Percentiles rank a stretch among this genome's conserved stretches.
These are phyloP conservation scores for Phrynocephalus versicolor DNA, from an alignment of 2,113 vertebrate species.

Conservation along the genomic window DNA sequence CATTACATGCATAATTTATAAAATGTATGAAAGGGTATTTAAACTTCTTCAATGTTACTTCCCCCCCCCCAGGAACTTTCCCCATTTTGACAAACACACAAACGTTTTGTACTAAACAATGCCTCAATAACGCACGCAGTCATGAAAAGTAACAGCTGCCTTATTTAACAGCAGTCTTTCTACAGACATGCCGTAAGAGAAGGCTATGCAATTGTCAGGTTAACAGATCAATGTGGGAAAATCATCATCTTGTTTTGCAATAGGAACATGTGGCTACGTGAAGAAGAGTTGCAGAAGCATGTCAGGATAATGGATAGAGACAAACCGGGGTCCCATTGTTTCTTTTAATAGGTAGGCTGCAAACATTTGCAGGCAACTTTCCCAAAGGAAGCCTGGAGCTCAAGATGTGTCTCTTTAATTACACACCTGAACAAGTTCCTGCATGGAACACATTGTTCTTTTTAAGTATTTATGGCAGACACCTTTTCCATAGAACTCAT, in stretches of 20 bases:
- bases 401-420: background rate
- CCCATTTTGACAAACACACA: background rate
- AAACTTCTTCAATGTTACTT: background rate
- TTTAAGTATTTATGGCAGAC: background rate
- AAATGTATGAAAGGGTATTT: background rate
- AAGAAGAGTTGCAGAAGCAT: background rate
- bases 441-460: background rate
- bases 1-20: no score
- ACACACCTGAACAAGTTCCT: background rate
- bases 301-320: background rate
- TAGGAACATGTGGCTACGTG: background rate
- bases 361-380: background rate
- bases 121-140: background rate
- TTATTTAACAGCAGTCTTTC: background rate
- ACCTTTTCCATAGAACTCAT: background rate
- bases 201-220: background rate
- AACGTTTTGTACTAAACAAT: background rate
- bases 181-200: background rate
- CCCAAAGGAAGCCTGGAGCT: background rate
- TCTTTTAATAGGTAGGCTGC: background rate
- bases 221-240: background rate
- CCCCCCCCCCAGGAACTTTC: background rate
- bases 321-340: background rate
- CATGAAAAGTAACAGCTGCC: background rate
- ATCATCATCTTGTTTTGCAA: background rate